Percentiles rank a stretch among this genome's conserved stretches.
These are phyloP conservation scores for Meandrina meandrites DNA, from an alignment of 92 coral and sea anemone species.

Conservation along the genomic window DNA sequence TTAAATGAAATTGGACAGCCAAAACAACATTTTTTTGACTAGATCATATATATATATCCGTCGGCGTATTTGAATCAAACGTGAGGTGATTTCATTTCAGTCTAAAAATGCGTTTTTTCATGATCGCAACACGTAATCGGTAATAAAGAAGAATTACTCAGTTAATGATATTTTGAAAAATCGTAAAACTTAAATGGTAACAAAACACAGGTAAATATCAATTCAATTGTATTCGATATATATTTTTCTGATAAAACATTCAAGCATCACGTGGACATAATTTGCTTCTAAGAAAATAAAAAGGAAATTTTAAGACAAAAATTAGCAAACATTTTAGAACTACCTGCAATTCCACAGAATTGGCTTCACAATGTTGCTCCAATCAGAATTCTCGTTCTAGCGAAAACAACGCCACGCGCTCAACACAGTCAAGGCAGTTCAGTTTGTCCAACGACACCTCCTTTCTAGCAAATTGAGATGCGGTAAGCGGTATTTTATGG, in stretches of 20 bases:
- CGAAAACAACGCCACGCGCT: neutral
- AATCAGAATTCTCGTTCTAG: neutral
- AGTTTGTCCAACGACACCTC: neutral
- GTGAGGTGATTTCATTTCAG: neutral
- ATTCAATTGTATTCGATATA: neutral
- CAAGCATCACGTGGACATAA: neutral
- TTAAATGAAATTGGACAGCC: too few relatives aligned
- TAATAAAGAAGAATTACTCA: too few relatives aligned
- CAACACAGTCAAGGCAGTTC: too few relatives aligned
- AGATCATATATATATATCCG: too few relatives aligned
- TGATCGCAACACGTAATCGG: neutral
- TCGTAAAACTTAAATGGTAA: too few relatives aligned
- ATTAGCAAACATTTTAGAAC: neutral
- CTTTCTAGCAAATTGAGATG: neutral
- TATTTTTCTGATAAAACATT: neutral
- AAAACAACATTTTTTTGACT: too few relatives aligned
- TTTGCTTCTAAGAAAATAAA: too few relatives aligned
- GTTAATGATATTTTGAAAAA: too few relatives aligned
- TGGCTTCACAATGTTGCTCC: neutral
- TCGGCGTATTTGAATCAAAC: too few relatives aligned
- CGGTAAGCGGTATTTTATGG: neutral
- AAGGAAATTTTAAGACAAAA: neutral
- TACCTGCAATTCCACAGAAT: neutral
- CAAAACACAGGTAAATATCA: too few relatives aligned
- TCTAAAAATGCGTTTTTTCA: neutral